Conservation (phyloP, 2,888 invertebrate species). For the Scotopteryx bipunctaria region DNA sequence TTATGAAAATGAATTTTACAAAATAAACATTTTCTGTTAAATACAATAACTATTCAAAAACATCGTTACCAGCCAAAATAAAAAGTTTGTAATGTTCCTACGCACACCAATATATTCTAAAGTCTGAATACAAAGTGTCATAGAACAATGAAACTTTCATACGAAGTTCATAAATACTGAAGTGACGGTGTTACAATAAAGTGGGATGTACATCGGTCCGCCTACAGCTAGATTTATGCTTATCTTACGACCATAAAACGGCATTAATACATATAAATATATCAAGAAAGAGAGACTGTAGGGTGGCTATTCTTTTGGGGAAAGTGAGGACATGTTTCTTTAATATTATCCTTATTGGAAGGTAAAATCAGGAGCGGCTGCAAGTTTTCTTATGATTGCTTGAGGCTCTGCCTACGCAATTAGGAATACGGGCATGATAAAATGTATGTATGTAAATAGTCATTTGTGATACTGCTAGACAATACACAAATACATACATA, state of each 20-base stretch:
- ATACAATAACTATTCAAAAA: not conserved
- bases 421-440: no score
- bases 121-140: slow-evolving; percentile 27
- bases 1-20: no score
- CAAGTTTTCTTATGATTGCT: no score
- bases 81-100: not conserved
- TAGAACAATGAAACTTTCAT: slow-evolving; percentile 43
- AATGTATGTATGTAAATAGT: no score
- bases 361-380: no score
- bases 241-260: slow-evolving; percentile 70
- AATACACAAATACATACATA: no score
- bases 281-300: slow-evolving; percentile 57
- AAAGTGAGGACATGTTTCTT: slow-evolving; percentile 18
- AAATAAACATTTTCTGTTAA: not conserved
- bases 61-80: not conserved
- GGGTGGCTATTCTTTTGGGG: slow-evolving; percentile 37
- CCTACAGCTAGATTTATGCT: slow-evolving; percentile 68
- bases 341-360: no score
- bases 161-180: slow-evolving; percentile 63
- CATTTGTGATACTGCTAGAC: no score
- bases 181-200: slow-evolving; percentile 64
- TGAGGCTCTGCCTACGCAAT: no score
- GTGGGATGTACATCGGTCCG: slow-evolving; percentile 62
- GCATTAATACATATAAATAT: slow-evolving; percentile 78
- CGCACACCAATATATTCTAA: slow-evolving; percentile 6